phyloP scores from a whole-genome alignment of 2,797 vertebrate genomes.

The Takifugu ocellatus region DNA sequence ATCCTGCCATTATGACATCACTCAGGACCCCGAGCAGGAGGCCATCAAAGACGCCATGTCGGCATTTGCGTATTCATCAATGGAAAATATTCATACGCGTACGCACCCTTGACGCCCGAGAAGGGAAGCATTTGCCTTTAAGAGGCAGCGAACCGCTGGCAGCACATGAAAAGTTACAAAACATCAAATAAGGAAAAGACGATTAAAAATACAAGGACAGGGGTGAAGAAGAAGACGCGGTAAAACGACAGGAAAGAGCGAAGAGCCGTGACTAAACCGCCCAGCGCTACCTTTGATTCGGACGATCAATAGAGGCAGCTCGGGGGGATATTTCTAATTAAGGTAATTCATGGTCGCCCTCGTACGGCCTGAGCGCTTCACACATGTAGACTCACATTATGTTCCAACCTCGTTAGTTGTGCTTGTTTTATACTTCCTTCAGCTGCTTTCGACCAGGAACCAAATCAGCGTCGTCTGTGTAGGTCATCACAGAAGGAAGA shows the following conservation, averaged over 20 bases:
- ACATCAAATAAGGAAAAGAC: conserved; percentile 73
- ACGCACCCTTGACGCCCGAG: conserved; percentile 57
- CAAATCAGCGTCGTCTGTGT: no score
- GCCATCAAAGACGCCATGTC: conserved; percentile 70
- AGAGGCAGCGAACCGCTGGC: conserved; percentile 68
- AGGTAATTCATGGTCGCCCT: conserved; percentile 75
- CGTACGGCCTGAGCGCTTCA: conserved; percentile 57
- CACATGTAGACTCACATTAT: conserved; percentile 39
- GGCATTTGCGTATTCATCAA: conserved; percentile 79
- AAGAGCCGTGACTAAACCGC: conserved; percentile 66
- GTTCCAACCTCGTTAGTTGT: conserved; percentile 20
- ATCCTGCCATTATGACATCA: conserved; percentile 76
- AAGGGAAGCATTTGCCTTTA: conserved; percentile 64
- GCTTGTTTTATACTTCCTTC: no score
- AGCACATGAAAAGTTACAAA: conserved; percentile 78
- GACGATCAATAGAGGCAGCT: conserved; percentile 74
- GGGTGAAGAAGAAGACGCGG: conserved; percentile 51
- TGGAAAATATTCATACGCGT: conserved; percentile 79
- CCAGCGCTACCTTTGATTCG: conserved; percentile 70
- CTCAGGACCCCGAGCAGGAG: conserved; percentile 62
- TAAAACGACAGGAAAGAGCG: conserved; percentile 49
- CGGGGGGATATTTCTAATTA: conserved; percentile 77
- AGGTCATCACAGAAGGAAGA: no score
- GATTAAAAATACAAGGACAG: conserved; percentile 78
- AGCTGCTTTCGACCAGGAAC: no score